Evolutionary conservation across 2,888 invertebrate species (phyloP), one percentile per base, ranked within the genome.

Genomic region (Boloria euphrosyne): DNA sequence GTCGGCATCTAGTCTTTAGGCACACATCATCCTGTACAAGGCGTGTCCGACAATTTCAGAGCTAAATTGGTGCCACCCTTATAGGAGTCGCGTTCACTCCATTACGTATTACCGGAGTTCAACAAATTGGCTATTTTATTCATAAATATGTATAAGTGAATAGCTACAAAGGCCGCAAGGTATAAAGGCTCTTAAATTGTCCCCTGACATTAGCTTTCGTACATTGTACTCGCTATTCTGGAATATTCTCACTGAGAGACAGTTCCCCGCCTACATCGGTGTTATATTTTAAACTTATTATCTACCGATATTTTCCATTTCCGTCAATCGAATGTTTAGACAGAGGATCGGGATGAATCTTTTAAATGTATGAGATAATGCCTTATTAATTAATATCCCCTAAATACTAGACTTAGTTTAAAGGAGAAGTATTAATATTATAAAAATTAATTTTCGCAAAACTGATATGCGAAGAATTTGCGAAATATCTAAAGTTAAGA

Each of bases 121-220:
- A 64, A 71, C 65, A 77, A 78, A 81, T 81, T 79, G 83, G 77
- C 85, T 82, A 81, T 81, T 80, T 76, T 80, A 83, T 84, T 82
- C 85, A 88, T 86, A 87, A 86, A 86, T 84, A 86, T 87, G 84
- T 84, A 84, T 83, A 82, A 80, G 80, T 76, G 81, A 80, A 80
- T 81, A 77, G 84, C 86, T 78, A 75, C 74, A 76, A 83, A 84
- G 75, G 84, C 86, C 79, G 75, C 75, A 76, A 83, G 86, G 76
- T 76, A 77, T 87, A 85, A 86, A 84, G 84, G 79, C 78, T 76
- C 80, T 80, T 84, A 86, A 86, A 89, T 84, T 85, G 86, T 86
- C 76, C 73, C 80, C 78, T 81, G 83, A 80, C 79, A 65, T 67
- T 63, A 58, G 66, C 57, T 70, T 59, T 61, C 63, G 60, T 68